Percentiles rank a stretch among this genome's conserved stretches.
Conservation (phyloP, 2,888 invertebrate species). For the Latheticus oryzae region DNA sequence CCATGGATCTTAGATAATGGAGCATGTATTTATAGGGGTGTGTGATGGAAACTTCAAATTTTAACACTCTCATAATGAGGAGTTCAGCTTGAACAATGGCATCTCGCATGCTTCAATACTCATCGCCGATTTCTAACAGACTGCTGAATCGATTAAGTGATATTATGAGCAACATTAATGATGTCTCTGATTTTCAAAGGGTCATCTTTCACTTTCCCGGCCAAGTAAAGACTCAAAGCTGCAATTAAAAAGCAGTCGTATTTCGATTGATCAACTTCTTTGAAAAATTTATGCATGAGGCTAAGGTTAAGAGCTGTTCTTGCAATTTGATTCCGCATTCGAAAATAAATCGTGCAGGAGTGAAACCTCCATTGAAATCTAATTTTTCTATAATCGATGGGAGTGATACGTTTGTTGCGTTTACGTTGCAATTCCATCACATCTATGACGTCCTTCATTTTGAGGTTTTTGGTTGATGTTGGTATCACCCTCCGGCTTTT, state of each 20-base stretch:
- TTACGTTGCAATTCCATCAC: slow-evolving; percentile 84
- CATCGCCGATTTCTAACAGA: slow-evolving; percentile 88
- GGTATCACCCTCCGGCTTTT: slow-evolving; percentile 28
- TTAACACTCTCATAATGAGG: slow-evolving; percentile 83
- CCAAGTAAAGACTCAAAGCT: slow-evolving; percentile 89
- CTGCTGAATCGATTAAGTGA: slow-evolving; percentile 83
- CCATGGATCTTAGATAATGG: slow-evolving; percentile 87
- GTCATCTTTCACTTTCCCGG: slow-evolving; percentile 94
- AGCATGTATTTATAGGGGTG: slow-evolving; percentile 88
- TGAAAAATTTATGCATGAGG: slow-evolving; percentile 91
- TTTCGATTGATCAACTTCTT: slow-evolving; percentile 80
- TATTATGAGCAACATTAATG: slow-evolving; percentile 91
- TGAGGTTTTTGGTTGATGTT: slow-evolving; percentile 5
- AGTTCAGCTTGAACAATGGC: slow-evolving; percentile 93
- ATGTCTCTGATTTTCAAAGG: slow-evolving; percentile 89
- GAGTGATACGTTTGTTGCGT: slow-evolving; percentile 71
- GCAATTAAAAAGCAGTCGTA: slow-evolving; percentile 91
- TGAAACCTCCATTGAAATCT: slow-evolving; percentile 68
- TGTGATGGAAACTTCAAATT: slow-evolving; percentile 78
- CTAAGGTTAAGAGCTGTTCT: slow-evolving; percentile 85
- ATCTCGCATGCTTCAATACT: slow-evolving; percentile 92
- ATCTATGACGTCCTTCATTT: slow-evolving; percentile 86
- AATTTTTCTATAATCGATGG: slow-evolving; percentile 70
- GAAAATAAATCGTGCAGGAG: slow-evolving; percentile 77
- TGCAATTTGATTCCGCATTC: slow-evolving; percentile 90